phyloP scores from a whole-genome alignment of 2,113 vertebrate species.

The Chaetodon auriga region DNA sequence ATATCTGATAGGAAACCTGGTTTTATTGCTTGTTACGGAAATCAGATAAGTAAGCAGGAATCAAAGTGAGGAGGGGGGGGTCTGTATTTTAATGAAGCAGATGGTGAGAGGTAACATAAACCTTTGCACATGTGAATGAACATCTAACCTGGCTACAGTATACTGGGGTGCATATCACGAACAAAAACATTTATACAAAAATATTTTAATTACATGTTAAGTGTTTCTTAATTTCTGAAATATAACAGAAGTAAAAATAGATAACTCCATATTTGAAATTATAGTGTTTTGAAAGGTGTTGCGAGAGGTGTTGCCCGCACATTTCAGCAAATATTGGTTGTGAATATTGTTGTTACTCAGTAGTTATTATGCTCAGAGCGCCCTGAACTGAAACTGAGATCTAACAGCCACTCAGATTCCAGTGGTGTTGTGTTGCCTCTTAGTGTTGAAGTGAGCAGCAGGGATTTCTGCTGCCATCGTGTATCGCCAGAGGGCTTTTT shows the following conservation, averaged over 20 bases:
- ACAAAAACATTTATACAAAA: neutral
- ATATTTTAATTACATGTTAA: neutral
- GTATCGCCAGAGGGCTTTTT: conserved; percentile 66
- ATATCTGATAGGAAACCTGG: conserved; percentile 44
- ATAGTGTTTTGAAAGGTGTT: neutral
- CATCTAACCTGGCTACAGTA: neutral
- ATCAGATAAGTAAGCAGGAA: conserved; percentile 41
- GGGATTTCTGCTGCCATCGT: conserved; percentile 48
- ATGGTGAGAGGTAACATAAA: conserved; percentile 14
- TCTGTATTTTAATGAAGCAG: conserved; percentile 25
- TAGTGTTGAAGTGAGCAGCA: conserved; percentile 47
- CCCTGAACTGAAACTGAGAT: conserved; percentile 27
- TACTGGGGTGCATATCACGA: neutral
- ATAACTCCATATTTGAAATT: neutral
- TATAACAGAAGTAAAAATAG: neutral
- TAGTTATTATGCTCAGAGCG: conserved; percentile 20
- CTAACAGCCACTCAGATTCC: conserved; percentile 39
- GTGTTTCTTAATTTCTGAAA: neutral
- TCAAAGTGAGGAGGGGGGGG: conserved; percentile 7
- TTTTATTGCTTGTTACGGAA: conserved; percentile 38
- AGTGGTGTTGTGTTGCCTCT: conserved; percentile 48
- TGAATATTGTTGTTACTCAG: neutral
- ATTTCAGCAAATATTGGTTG: neutral
- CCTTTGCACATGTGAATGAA: conserved; percentile 30
- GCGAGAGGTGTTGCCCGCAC: neutral